phyloP scores from a whole-genome alignment of 2,113 vertebrate genomes.

The Lepus timidus region DNA sequence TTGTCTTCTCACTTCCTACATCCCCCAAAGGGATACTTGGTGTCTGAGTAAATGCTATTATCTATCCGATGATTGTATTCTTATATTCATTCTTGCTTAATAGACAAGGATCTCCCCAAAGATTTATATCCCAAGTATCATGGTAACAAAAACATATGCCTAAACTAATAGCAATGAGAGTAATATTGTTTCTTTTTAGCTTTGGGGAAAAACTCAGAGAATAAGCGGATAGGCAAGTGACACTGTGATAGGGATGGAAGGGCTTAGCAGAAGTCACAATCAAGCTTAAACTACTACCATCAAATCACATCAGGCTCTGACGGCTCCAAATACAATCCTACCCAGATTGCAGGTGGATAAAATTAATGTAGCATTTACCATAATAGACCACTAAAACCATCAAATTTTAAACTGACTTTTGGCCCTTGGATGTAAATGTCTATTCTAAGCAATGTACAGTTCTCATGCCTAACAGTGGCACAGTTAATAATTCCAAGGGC shows the following conservation, averaged over 20 bases:
- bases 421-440: not conserved
- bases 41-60: constrained; percentile 19
- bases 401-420: not conserved
- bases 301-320: not conserved
- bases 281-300: not conserved
- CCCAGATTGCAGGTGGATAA: not conserved
- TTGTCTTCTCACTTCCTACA: constrained; percentile 46
- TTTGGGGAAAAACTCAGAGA: not conserved
- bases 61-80: constrained; percentile 50
- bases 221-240: not conserved
- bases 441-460: not conserved
- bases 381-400: not conserved
- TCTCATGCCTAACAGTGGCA: not conserved
- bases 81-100: constrained; percentile 61
- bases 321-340: not conserved
- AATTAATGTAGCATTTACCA: not conserved
- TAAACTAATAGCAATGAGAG: not conserved
- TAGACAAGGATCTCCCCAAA: constrained; percentile 45
- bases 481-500: not conserved
- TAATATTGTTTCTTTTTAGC: not conserved
- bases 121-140: constrained; percentile 43
- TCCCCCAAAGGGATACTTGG: constrained; percentile 47
- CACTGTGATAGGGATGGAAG: not conserved
- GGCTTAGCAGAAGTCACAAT: not conserved
- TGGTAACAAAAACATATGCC: not conserved